Base-by-base conservation (phyloP, 2,888 invertebrate genomes). In the Hoplodrina ambigua region DNA sequence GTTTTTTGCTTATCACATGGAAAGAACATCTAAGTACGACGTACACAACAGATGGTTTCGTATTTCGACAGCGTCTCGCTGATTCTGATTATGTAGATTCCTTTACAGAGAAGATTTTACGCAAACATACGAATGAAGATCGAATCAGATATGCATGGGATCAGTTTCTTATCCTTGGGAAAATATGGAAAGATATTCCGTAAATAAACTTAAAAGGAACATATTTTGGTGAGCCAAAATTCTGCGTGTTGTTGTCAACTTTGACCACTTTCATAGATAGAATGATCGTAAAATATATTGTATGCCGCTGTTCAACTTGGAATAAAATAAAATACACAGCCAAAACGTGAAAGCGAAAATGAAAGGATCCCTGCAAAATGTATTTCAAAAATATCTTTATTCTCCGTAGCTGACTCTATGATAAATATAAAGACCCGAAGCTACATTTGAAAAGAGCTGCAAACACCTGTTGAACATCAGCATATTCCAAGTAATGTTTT, bases 81-180 rank as follows among this genome's bases (percentile, higher is more conserved):
- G 92, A 90, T 90, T 93, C 90, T 93, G 94, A 94, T 93, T 94
- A 94, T 94, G 93, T 92, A 93, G 90, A 94, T 93, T 93, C 87
- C 88, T 89, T 88, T 90, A 91, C 90, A 90, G 85, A 89, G 86
- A 87, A 91, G 90, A 91, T 92, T 93, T 92, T 90, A 93, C 93
- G 92, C 92, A 94, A 94, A 93, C 91, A 91, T 91, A 91, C 89
- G 91, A 92, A 93, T 92, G 92, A 91, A 91, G 91, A 93, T 91
- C 93, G 90, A 93, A 94, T 93, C 93, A 93, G 91, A 93, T 94
- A 93, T 93, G 93, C 92, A 93, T 93, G 90, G 93, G 91, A 93
- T 93, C 92, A 90, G 92, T 92, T 91, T 91, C 90, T 92, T 92
- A 91, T 91, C 89, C 90, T 89, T 86, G 85, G 83, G 69, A 89